phyloP scores from a whole-genome alignment of 2,888 invertebrate genomes.

The Axea sp. region DNA sequence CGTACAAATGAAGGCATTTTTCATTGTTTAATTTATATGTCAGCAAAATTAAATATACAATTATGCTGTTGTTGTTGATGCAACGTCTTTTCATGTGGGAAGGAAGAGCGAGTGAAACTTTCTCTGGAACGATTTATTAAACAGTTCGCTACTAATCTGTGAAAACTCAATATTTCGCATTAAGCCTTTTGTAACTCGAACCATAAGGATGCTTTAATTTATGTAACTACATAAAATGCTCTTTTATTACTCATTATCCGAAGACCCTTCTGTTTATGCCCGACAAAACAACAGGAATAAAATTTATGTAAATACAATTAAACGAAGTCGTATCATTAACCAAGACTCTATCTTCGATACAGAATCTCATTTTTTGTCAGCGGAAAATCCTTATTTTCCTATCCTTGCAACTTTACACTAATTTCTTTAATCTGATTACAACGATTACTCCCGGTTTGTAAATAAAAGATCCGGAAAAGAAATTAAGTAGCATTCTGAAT shows the following conservation, averaged over 20 bases:
- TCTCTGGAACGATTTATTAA: constrained; percentile 25
- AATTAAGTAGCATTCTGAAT: constrained; percentile 14
- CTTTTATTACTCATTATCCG: constrained; percentile 16
- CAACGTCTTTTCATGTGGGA: constrained; percentile 13
- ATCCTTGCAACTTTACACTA: constrained; percentile 27
- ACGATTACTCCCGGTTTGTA: constrained; percentile 19
- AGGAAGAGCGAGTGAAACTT: constrained; percentile 10
- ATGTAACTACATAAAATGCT: constrained; percentile 13
- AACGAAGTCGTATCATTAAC: constrained; percentile 17
- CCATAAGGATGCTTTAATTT: constrained; percentile 11
- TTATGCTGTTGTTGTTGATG: too few species aligned
- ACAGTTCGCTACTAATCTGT: constrained; percentile 20
- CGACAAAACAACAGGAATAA: not conserved
- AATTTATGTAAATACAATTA: constrained; percentile 24
- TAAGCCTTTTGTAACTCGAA: constrained; percentile 10
- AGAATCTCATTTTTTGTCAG: constrained; percentile 9
- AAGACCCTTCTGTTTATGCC: not conserved
- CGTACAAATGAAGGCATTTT: too few species aligned
- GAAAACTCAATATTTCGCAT: constrained; percentile 10
- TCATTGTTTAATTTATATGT: too few species aligned
- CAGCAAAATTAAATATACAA: too few species aligned
- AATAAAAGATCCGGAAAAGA: constrained; percentile 33
- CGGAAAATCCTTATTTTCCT: constrained; percentile 17
- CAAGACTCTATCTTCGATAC: not conserved
- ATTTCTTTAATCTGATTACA: constrained; percentile 42